phyloP scores from a whole-genome alignment of 2,113 vertebrate species.

The Tetraodon nigroviridis region DNA sequence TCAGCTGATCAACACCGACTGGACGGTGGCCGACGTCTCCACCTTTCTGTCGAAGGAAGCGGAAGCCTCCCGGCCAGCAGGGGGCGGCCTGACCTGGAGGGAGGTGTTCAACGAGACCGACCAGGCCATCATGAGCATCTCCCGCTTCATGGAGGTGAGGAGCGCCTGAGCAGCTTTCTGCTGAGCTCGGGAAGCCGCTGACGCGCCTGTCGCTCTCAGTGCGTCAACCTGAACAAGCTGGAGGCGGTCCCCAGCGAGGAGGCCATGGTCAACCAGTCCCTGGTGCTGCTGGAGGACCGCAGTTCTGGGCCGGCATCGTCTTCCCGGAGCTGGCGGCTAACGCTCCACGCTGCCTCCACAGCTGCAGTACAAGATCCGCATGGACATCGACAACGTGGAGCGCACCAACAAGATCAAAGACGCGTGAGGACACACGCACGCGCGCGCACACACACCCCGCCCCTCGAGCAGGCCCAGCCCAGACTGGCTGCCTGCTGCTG shows the following conservation, averaged over 20 bases:
- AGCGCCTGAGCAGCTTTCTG: too few species aligned
- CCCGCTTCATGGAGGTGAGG: constrained; percentile 92
- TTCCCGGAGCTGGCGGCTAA: too few species aligned
- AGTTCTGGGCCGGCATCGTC: constrained; percentile 88
- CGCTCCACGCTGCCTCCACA: constrained; percentile 68
- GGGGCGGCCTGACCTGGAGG: constrained; percentile 83
- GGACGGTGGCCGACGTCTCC: constrained; percentile 80
- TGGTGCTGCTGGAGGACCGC: constrained; percentile 81
- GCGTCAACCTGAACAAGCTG: constrained; percentile 88
- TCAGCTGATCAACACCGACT: constrained; percentile 75
- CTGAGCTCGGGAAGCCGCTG: neutral
- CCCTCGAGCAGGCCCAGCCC: neutral
- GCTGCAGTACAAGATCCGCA: constrained; percentile 87
- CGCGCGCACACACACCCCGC: too few species aligned
- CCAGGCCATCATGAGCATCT: constrained; percentile 84
- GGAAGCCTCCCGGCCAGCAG: constrained; percentile 54
- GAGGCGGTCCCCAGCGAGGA: constrained; percentile 78
- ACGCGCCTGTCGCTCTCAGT: constrained; percentile 67
- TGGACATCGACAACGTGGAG: constrained; percentile 85
- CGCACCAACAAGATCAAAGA: constrained; percentile 86
- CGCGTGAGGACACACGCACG: too few species aligned
- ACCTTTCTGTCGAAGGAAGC: constrained; percentile 81
- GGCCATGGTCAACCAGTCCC: constrained; percentile 74
- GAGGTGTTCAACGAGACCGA: constrained; percentile 92
- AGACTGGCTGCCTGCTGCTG: neutral